A percentile compares a stretch with the other conserved stretches of the same genome.
These are phyloP conservation scores for Darevskia mixta DNA, from an alignment of 2,797 vertebrate genomes.

Conservation along the genomic window DNA sequence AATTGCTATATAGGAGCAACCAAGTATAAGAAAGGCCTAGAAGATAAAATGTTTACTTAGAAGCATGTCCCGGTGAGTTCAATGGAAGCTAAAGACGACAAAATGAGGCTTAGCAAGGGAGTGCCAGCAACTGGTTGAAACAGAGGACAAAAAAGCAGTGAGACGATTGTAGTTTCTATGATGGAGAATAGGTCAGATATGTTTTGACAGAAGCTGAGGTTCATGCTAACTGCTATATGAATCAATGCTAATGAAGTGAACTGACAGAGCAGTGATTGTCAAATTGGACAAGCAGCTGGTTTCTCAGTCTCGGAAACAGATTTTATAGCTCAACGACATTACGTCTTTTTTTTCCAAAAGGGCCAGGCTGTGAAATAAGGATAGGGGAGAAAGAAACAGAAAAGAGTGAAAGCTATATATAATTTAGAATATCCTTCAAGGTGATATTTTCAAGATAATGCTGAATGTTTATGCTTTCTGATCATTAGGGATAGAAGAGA, in stretches of 20 bases:
- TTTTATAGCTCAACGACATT: conserved; percentile 36
- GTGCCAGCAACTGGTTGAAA: background rate
- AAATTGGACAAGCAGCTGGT: background rate
- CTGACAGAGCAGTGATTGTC: conserved; percentile 41
- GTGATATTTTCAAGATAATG: background rate
- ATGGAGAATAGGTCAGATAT: conserved; percentile 21
- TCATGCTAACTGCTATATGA: conserved; percentile 1
- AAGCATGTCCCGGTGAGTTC: background rate
- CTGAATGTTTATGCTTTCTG: background rate
- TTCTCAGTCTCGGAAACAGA: background rate
- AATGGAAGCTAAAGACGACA: background rate
- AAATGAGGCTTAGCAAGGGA: background rate
- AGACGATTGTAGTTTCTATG: conserved; percentile 30
- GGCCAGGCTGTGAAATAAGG: background rate
- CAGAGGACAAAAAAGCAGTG: background rate
- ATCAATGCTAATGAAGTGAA: conserved; percentile 10
- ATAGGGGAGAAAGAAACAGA: background rate
- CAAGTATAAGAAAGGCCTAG: background rate
- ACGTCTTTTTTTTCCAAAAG: conserved; percentile 15
- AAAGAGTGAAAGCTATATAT: background rate
- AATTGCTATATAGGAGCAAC: background rate
- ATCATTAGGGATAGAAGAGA: too few species aligned
- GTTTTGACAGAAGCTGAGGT: conserved; percentile 26
- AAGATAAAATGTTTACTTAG: conserved; percentile 2
- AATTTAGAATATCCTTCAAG: background rate